Base-by-base conservation (phyloP, 2,797 vertebrate species). In the Botia kubotai region DNA sequence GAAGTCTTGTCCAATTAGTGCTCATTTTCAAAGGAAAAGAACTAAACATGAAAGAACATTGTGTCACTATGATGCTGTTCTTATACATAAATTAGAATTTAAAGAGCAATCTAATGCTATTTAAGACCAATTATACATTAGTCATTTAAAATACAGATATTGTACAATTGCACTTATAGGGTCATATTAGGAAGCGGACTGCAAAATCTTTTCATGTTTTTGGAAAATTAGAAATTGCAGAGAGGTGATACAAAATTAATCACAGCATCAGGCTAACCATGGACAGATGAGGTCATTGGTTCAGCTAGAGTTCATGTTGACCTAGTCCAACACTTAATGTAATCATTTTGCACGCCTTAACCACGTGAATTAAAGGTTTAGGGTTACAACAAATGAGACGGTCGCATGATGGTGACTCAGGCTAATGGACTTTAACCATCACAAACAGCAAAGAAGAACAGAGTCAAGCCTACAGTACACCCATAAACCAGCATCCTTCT, bases 341-440 rank as follows among this genome's bases (percentile, higher is more conserved):
- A 72, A 58, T 33, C 39, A 78, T 26, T 11, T 62, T 26, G 29
- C 65, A 57, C 2, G 29, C 6, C 10, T 50, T 75, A n/a, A 63
- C 50, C 29, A 50, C 63, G 62, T 57, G 23, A 68, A 77, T 80
- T 75, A 70, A 50, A 68, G 71, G 77, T 75, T 67, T 58, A 39
- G n/a, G 70, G 53, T 83, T 74, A 57, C 55, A 70, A 33, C 14
- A 23, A 77, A 46, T 73, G 23, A 63, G 53, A 62, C 6, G 21
- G 46, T 71, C 72, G 52, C 69, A 67, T 36, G 58, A 48, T 39
- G 19, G 69, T 36, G 65, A 77, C 50, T 63, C 39, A 21, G 62
- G 52, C 60, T 73, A 72, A 73, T 79, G 69, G 60, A 79, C 29
- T 68, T n/a, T 72, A n/a, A 73, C 36, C 29, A 77, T 76, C 48